Conservation (phyloP, 2,113 vertebrate genomes). For the Plestiodon gilberti region DNA sequence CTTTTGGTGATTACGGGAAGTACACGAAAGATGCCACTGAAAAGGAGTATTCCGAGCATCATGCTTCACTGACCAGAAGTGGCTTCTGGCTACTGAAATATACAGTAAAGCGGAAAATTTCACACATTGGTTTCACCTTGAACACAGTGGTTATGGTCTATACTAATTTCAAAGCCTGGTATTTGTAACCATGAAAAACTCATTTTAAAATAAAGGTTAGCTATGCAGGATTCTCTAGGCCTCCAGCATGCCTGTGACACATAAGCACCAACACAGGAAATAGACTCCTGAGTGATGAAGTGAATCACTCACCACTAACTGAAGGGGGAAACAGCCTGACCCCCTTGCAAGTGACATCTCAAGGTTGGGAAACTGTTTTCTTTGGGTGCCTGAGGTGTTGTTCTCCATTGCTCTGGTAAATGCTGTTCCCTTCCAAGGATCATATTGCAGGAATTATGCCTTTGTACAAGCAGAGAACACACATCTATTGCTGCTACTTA, state of each 20-base stretch:
- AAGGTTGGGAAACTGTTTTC: background rate
- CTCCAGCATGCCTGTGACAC: background rate
- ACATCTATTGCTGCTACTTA: background rate
- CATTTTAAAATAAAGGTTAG: background rate
- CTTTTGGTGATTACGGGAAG: too few relatives aligned
- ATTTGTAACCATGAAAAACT: background rate
- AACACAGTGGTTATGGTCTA: accelerated
- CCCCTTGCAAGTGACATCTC: background rate
- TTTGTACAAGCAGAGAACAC: background rate
- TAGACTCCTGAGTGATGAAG: background rate
- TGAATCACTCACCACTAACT: accelerated
- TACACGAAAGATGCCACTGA: background rate
- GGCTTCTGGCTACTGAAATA: background rate
- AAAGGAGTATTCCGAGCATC: background rate
- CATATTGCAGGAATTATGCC: accelerated
- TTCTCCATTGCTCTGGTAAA: background rate
- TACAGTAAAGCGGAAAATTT: background rate
- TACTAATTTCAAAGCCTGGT: background rate
- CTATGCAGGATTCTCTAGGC: background rate
- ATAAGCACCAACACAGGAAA: background rate
- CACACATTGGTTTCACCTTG: background rate
- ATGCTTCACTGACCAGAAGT: background rate
- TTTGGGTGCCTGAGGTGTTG: background rate
- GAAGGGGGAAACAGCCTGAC: background rate
- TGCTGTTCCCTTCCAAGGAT: background rate